phyloP scores from a whole-genome alignment of 2,113 vertebrate species.

The Peromyscus polionotus region DNA sequence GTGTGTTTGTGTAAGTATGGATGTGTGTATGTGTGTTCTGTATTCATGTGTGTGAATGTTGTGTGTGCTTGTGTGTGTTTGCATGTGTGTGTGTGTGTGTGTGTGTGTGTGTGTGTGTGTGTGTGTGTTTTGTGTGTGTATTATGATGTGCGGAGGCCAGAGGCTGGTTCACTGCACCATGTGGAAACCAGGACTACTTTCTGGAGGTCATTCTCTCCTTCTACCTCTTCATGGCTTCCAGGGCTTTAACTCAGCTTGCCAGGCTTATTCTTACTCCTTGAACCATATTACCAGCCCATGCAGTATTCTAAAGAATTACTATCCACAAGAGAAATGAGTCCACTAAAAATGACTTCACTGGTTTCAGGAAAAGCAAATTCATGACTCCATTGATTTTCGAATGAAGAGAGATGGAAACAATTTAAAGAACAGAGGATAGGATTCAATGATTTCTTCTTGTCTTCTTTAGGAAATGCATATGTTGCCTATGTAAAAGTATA shows the following conservation, averaged over 20 bases:
- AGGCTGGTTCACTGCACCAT: not conserved
- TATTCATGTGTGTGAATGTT: too few species aligned
- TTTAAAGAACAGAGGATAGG: not conserved
- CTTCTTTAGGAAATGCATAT: not conserved
- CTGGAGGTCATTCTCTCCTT: not conserved
- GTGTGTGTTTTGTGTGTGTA: not conserved
- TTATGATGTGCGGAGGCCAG: not conserved
- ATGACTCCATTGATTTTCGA: not conserved
- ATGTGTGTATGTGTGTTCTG: not conserved
- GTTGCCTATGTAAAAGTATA: not conserved
- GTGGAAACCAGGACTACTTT: not conserved
- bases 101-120: not conserved
- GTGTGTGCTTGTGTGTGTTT: too few species aligned
- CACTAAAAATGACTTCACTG: not conserved
- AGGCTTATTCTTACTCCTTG: not conserved
- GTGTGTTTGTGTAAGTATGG: not conserved
- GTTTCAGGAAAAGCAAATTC: not conserved
- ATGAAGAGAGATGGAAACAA: not conserved
- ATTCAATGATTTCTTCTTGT: not conserved
- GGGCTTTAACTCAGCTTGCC: not conserved
- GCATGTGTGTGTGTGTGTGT: not conserved
- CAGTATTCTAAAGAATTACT: not conserved
- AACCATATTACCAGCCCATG: not conserved
- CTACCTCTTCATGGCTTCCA: not conserved
- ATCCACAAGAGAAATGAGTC: not conserved